Base-by-base conservation (phyloP, 1,140 invertebrate species). In the Pissodes strobi region DNA sequence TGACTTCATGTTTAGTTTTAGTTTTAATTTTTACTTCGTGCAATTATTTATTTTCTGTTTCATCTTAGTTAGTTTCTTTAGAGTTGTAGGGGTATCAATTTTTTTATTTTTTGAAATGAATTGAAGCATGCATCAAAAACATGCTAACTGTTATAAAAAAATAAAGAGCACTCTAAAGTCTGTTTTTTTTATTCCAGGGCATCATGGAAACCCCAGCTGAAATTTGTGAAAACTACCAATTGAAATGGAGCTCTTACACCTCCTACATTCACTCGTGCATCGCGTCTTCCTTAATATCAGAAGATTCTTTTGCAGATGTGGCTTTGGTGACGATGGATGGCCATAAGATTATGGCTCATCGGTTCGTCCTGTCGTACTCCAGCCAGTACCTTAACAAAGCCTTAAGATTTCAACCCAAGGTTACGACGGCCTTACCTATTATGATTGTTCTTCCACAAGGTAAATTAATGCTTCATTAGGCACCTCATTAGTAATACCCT, bases 231-330 rank as follows among this genome's bases (percentile, higher is more conserved):
- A 92, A 91, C 70, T 92, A 92, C 77, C 90, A 92, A 78, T 81
- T 93, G 13, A 92, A 92, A 83, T 92, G 91, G 91, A 89, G 91
- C 76, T 91, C 90, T 57, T 90, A 91, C 78, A 86, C 86, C 68
- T 84, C 86, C 18, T 88, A 92, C 80, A 80, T 93, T 66, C 90
- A 92, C 77, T 87, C 87, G 57, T 90, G 89, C 30, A 88, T 94
- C 49, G 89, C 90, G 34, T 86, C 87, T 12, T 79, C 93, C 62
- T 84, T 91, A 23, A 85, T 88, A 39, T 71, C 69, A 22, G 90
- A 87, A 66, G 90, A 88, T 66, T 86, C 88, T 38, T 92, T 93
- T 76, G 89, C 92, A 19, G 92, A 94, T 79, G 91, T 93, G 23
- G 85, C 92, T 2, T 79, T 95, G 18, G 88, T 88, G 41, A 93